These are phyloP conservation scores for Zoanthus gigantus DNA, from an alignment of 92 coral and sea anemone genomes.

Conservation along the genomic window DNA sequence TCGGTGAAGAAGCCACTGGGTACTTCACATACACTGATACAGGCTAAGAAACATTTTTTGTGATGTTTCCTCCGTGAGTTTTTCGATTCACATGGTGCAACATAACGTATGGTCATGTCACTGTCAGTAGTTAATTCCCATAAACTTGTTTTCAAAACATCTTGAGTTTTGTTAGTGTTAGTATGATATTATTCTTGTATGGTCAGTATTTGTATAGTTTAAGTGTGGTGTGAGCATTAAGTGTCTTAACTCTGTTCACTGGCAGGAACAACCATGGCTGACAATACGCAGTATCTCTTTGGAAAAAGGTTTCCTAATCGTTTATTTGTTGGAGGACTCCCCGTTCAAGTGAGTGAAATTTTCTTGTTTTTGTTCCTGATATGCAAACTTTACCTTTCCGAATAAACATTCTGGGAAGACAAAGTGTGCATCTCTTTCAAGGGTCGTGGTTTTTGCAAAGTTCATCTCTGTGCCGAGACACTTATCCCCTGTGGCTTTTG, in stretches of 20 bases:
- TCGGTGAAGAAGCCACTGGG: neutral
- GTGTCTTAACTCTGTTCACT: neutral
- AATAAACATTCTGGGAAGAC: neutral
- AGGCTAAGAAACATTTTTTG: neutral
- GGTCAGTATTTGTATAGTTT: neutral
- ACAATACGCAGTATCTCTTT: slow-evolving; percentile 71
- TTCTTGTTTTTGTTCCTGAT: neutral
- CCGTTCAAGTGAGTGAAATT: slow-evolving; percentile 74
- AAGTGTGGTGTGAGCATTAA: neutral
- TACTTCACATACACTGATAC: neutral
- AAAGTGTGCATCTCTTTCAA: slow-evolving; percentile 16
- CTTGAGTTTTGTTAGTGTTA: neutral
- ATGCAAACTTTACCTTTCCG: neutral
- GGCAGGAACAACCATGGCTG: slow-evolving; percentile 50
- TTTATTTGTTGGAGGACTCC: slow-evolving; percentile 93
- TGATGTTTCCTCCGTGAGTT: neutral
- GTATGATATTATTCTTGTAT: neutral
- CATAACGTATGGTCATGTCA: neutral
- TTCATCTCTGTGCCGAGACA: neutral
- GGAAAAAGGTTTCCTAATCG: slow-evolving; percentile 88
- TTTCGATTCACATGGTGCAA: neutral
- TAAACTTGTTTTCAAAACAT: neutral
- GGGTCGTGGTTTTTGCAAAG: neutral
- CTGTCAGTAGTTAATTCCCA: neutral
- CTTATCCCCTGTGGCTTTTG: neutral